These are phyloP conservation scores for Dasypogon diadema DNA, from an alignment of 2,888 invertebrate genomes.

Conservation along the genomic window DNA sequence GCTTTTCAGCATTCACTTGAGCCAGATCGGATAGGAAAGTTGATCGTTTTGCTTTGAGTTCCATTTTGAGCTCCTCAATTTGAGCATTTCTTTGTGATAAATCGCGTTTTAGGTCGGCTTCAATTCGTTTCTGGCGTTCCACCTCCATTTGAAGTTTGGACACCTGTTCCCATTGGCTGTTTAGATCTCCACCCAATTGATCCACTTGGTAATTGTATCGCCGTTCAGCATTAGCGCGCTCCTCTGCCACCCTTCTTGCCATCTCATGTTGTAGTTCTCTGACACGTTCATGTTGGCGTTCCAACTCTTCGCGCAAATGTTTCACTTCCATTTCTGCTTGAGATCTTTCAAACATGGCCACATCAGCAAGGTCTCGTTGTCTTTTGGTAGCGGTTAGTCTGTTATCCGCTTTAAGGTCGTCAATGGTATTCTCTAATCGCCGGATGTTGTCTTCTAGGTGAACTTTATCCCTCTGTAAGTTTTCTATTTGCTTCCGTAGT, in stretches of 20 bases:
- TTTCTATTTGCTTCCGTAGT: constrained; percentile 78
- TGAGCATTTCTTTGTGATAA: constrained; percentile 79
- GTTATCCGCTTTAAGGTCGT: constrained; percentile 75
- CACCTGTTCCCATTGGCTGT: constrained; percentile 84
- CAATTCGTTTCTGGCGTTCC: constrained; percentile 83
- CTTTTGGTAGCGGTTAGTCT: constrained; percentile 74
- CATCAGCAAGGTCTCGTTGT: constrained; percentile 79
- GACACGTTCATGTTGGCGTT: constrained; percentile 80
- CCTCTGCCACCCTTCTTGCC: constrained; percentile 77
- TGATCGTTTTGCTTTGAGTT: constrained; percentile 78
- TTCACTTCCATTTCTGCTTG: constrained; percentile 82
- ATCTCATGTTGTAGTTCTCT: constrained; percentile 83
- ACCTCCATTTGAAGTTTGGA: constrained; percentile 82
- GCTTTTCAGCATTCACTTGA: constrained; percentile 81
- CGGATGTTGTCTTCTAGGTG: constrained; percentile 77
- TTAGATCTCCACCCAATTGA: constrained; percentile 82
- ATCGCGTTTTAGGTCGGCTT: constrained; percentile 82
- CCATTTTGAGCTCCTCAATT: constrained; percentile 84
- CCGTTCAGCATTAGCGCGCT: constrained; percentile 79
- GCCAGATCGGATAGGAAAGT: constrained; percentile 82
- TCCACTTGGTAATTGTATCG: constrained; percentile 82
- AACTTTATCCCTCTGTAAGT: constrained; percentile 78
- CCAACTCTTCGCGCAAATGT: constrained; percentile 81
- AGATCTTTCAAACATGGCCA: constrained; percentile 82
- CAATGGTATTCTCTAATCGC: constrained; percentile 76